phyloP scores from a whole-genome alignment of 92 coral and sea anemone genomes.

The Porites lobata region DNA sequence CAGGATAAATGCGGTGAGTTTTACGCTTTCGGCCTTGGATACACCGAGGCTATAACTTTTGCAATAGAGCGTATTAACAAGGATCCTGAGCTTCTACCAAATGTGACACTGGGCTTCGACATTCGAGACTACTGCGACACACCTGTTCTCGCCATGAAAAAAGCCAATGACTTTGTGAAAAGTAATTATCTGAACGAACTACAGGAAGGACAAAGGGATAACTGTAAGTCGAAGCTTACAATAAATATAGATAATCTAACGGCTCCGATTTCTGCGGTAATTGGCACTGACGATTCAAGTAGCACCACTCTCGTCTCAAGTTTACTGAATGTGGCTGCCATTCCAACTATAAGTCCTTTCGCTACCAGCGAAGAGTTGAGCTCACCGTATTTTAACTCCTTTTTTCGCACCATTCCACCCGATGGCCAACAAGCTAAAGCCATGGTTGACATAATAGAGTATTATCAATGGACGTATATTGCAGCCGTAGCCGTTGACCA shows the following conservation, averaged over 20 bases:
- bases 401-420: constrained; percentile 89
- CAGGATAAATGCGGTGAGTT: constrained; percentile 74
- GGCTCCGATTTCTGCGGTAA: constrained; percentile 74
- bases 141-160: constrained; percentile 75
- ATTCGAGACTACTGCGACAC: constrained; percentile 83
- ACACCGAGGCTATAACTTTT: constrained; percentile 75
- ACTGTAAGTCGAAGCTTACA: neutral
- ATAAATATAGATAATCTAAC: constrained; percentile 45
- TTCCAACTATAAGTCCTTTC: constrained; percentile 80
- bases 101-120: constrained; percentile 73
- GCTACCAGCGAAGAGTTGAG: constrained; percentile 90
- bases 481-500: constrained; percentile 88
- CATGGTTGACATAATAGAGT: constrained; percentile 85
- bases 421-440: constrained; percentile 90
- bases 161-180: constrained; percentile 70
- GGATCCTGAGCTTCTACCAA: constrained; percentile 62
- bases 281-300: constrained; percentile 85
- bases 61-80: constrained; percentile 74
- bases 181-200: constrained; percentile 63
- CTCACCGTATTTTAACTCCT: constrained; percentile 75
- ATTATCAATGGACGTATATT: constrained; percentile 79
- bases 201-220: neutral
- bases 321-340: constrained; percentile 74
- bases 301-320: constrained; percentile 76
- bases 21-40: constrained; percentile 84